Percentiles rank a stretch among this genome's conserved stretches.
Evolutionary conservation across 2,888 invertebrate species (phyloP).

Genomic region (Mantis religiosa): DNA sequence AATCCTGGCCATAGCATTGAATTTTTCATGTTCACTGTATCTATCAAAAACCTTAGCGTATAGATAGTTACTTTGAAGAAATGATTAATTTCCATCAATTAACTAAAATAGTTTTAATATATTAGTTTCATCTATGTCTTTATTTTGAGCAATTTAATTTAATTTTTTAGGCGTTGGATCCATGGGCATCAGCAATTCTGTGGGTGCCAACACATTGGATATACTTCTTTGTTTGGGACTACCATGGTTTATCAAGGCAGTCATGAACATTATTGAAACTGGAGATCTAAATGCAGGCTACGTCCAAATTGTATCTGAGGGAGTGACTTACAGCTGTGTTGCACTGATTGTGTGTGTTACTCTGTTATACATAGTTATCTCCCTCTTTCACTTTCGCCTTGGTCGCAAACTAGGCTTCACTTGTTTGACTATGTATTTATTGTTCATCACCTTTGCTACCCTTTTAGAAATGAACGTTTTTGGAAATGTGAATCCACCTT

Average conservation of each 20-base stretch:
- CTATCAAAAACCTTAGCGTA: too few relatives aligned
- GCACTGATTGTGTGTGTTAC: conserved; percentile 69
- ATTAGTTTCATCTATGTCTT: not conserved
- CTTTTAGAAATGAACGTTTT: conserved; percentile 74
- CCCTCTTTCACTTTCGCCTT: conserved; percentile 62
- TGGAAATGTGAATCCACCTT: conserved; percentile 66
- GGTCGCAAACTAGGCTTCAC: conserved; percentile 66
- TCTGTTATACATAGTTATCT: conserved; percentile 62
- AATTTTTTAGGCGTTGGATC: conserved; percentile 59
- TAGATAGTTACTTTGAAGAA: too few relatives aligned
- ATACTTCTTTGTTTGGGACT: conserved; percentile 72
- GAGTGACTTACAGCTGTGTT: conserved; percentile 69
- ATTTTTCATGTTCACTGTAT: too few relatives aligned
- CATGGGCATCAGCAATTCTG: conserved; percentile 77
- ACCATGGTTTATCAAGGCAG: conserved; percentile 69
- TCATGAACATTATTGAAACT: conserved; percentile 52
- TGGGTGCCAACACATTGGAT: conserved; percentile 79
- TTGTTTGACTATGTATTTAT: conserved; percentile 62
- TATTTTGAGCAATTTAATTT: not conserved
- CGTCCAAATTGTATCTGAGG: conserved; percentile 70
- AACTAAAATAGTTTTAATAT: not conserved
- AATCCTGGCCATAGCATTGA: too few relatives aligned
- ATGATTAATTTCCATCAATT: too few relatives aligned
- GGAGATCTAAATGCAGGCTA: not conserved
- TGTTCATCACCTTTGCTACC: conserved; percentile 65